Evolutionary conservation across 2,797 vertebrate species (phyloP).

Genomic region (Liparis tanakae): DNA sequence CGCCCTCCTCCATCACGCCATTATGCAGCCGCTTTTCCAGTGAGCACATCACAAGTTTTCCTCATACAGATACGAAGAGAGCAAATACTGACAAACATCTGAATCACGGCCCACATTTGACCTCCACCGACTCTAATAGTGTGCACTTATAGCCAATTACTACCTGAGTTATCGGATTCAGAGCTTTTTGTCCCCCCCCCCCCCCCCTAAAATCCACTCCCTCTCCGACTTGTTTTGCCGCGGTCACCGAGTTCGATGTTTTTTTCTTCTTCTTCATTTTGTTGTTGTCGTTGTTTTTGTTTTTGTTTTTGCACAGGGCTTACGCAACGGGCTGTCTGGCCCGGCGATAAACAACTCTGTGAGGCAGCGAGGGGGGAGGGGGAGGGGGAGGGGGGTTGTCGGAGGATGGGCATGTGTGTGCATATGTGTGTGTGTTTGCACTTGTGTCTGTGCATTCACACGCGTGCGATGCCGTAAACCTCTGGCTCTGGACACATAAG

Average conservation of each 20-base stretch:
- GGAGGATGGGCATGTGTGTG: not conserved
- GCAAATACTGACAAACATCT: not conserved
- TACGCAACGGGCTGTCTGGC: conserved; percentile 75
- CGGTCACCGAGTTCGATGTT: conserved; percentile 49
- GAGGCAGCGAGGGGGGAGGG: conserved; percentile 47
- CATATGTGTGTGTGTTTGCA: conserved; percentile 16
- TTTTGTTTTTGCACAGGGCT: conserved; percentile 70
- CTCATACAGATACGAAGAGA: conserved; percentile 66
- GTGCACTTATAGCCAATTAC: conserved; percentile 15
- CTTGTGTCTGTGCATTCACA: conserved; percentile 51
- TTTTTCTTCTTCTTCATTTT: conserved; percentile 50
- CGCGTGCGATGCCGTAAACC: conserved; percentile 54
- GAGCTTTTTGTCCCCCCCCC: conserved; percentile 8
- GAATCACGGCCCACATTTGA: not conserved
- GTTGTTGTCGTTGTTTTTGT: conserved; percentile 66
- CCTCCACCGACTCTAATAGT: not conserved
- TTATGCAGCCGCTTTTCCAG: conserved; percentile 99
- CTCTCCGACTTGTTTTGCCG: conserved; percentile 50
- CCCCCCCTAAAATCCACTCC: not conserved
- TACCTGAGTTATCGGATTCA: conserved; percentile 18
- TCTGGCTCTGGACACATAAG: conserved; percentile 76
- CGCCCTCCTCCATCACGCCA: conserved; percentile 82
- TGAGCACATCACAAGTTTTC: conserved; percentile 98
- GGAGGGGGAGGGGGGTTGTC: not conserved
- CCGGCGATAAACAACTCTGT: conserved; percentile 72